A percentile compares a stretch with the other conserved stretches of the same genome.
Evolutionary conservation across 2,797 vertebrate genomes (phyloP).

Genomic region (Enteromius paludinosus): DNA sequence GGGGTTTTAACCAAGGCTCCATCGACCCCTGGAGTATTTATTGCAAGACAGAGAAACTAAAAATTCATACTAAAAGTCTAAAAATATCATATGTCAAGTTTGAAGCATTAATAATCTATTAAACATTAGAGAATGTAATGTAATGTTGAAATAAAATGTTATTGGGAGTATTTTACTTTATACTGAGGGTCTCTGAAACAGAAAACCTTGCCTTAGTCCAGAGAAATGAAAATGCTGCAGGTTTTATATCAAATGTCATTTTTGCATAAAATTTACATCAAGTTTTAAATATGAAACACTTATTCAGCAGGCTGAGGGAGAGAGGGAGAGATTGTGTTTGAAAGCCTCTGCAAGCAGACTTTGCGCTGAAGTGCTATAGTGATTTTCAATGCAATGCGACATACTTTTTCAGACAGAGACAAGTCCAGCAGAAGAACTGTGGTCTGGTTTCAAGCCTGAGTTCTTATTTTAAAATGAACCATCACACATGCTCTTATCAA

Average conservation of each 20-base stretch:
- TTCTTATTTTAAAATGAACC: conserved; percentile 9
- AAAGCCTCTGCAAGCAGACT: conserved; percentile 12
- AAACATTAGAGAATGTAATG: neutral
- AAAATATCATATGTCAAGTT: too few species aligned
- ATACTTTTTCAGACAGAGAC: conserved; percentile 3
- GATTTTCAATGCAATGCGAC: conserved; percentile 11
- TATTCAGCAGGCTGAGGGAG: neutral
- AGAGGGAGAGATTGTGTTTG: conserved; percentile 18
- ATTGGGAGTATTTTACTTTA: neutral
- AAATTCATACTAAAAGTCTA: neutral
- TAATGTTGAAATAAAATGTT: neutral
- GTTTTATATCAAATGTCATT: neutral
- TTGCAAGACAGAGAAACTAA: neutral
- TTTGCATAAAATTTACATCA: too few species aligned
- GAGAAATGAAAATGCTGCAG: neutral
- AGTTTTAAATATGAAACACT: neutral
- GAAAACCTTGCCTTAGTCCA: neutral
- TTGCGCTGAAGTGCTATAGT: conserved; percentile 8
- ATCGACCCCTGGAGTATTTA: neutral
- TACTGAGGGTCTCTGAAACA: neutral
- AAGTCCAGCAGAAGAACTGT: neutral
- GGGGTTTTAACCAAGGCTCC: neutral
- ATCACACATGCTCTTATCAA: neutral
- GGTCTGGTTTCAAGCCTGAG: neutral
- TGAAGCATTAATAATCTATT: neutral